Conservation (phyloP, 2,888 invertebrate genomes). For the Pheosia tremula region DNA sequence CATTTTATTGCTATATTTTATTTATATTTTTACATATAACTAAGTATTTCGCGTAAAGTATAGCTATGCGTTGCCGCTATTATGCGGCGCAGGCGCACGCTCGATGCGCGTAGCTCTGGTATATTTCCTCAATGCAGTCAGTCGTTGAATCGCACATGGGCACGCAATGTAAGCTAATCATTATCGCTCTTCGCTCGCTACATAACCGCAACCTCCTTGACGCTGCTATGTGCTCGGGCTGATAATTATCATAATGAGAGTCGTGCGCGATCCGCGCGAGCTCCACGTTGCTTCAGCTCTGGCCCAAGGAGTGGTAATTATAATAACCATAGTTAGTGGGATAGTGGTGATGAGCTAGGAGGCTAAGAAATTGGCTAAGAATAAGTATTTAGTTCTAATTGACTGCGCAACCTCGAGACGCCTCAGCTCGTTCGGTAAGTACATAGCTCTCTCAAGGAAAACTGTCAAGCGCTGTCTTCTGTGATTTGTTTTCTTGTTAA, state of each 20-base stretch:
- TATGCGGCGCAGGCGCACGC: conserved; percentile 32
- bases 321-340: conserved; percentile 12
- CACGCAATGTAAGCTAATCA: no score
- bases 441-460: no score
- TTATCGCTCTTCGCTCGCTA: neutral
- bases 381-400: no score
- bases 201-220: neutral
- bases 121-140: conserved; percentile 16
- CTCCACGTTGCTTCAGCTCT: conserved; percentile 22
- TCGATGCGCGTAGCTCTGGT: conserved; percentile 11
- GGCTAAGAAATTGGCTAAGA: neutral
- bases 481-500: no score
- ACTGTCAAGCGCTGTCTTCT: no score
- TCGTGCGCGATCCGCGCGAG: conserved; percentile 20
- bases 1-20: no score
- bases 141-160: conserved; percentile 8
- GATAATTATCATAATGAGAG: conserved; percentile 34
- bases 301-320: conserved; percentile 19
- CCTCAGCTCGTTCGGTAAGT: no score
- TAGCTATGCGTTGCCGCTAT: conserved; percentile 16
- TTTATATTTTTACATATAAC: no score
- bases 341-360: neutral
- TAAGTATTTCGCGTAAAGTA: conserved; percentile 5
- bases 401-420: no score
- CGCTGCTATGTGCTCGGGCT: conserved; percentile 8